A percentile compares a stretch with the other conserved stretches of the same genome.
phyloP scores from a whole-genome alignment of 92 coral and sea anemone species.

The Palythoa grandis region DNA sequence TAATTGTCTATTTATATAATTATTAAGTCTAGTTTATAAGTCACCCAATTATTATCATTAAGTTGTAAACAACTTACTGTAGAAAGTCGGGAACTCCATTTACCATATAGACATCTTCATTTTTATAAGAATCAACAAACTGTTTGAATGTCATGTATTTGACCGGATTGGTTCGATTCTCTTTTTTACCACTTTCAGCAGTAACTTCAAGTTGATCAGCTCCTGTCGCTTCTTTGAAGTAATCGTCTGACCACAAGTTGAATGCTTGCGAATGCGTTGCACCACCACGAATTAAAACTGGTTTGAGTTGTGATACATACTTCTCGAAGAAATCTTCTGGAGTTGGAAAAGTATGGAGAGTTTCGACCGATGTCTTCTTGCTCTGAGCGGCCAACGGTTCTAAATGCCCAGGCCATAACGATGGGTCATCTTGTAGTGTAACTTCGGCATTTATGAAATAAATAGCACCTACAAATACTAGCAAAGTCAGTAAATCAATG shows the following conservation, averaged over 20 bases:
- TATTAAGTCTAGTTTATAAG: not conserved
- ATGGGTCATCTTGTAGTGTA: conserved; percentile 18
- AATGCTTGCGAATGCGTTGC: conserved; percentile 91
- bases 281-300: conserved; percentile 87
- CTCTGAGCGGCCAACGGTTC: conserved; percentile 83
- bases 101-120: conserved; percentile 92
- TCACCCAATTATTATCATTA: not conserved
- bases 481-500: too few relatives aligned
- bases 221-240: conserved; percentile 76
- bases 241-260: conserved; percentile 84
- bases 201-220: conserved; percentile 61
- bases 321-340: conserved; percentile 81
- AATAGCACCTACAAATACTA: too few relatives aligned
- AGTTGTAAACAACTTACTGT: conserved; percentile 70
- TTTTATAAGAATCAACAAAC: conserved; percentile 72
- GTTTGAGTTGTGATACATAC: conserved; percentile 72
- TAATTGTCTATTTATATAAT: not conserved
- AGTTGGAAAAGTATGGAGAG: conserved; percentile 66
- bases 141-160: conserved; percentile 71
- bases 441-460: too few relatives aligned
- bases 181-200: conserved; percentile 95
- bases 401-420: conserved; percentile 85
- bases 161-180: conserved; percentile 81
- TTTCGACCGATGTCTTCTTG: conserved; percentile 61
- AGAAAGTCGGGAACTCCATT: conserved; percentile 89